A percentile compares a stretch with the other conserved stretches of the same genome.
phyloP scores from a whole-genome alignment of 2,888 invertebrate species.

The Hydriomena furcata region DNA sequence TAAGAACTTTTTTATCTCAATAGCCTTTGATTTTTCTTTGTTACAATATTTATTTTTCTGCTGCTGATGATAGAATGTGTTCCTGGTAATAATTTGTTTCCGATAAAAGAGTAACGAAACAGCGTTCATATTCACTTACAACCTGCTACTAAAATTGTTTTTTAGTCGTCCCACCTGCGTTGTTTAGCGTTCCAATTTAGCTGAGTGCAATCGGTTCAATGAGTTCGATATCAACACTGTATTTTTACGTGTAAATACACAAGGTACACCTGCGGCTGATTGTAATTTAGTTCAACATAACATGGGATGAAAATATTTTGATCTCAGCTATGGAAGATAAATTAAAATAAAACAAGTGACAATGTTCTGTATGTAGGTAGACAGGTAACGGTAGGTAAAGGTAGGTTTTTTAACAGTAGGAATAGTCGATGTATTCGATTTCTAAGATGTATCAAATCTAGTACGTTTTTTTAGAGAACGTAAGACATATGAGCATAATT shows the following conservation, averaged over 20 bases:
- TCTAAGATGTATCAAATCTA: too few species aligned
- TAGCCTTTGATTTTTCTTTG: too few species aligned
- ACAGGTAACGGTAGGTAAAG: too few species aligned
- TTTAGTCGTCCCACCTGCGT: slow-evolving; percentile 39
- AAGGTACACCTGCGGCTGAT: slow-evolving; percentile 17
- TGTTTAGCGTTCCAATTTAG: slow-evolving; percentile 35
- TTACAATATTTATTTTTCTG: too few species aligned
- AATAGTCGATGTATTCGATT: too few species aligned
- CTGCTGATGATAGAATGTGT: too few species aligned
- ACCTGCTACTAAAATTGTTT: slow-evolving; percentile 33
- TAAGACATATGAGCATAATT: too few species aligned
- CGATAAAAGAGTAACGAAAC: background rate
- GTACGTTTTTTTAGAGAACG: too few species aligned
- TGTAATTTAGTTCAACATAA: slow-evolving; percentile 15
- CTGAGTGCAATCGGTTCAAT: slow-evolving; percentile 31
- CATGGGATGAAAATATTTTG: slow-evolving; percentile 12
- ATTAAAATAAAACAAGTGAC: too few species aligned
- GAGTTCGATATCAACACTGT: slow-evolving; percentile 31
- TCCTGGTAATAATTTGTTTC: background rate
- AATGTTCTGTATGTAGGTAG: too few species aligned
- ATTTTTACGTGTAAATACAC: slow-evolving; percentile 27
- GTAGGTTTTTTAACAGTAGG: too few species aligned
- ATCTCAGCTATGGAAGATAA: background rate
- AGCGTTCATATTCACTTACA: slow-evolving; percentile 12
- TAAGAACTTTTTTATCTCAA: too few species aligned